phyloP scores from a whole-genome alignment of 1,140 invertebrate species.

The Platorchestia sp. region DNA sequence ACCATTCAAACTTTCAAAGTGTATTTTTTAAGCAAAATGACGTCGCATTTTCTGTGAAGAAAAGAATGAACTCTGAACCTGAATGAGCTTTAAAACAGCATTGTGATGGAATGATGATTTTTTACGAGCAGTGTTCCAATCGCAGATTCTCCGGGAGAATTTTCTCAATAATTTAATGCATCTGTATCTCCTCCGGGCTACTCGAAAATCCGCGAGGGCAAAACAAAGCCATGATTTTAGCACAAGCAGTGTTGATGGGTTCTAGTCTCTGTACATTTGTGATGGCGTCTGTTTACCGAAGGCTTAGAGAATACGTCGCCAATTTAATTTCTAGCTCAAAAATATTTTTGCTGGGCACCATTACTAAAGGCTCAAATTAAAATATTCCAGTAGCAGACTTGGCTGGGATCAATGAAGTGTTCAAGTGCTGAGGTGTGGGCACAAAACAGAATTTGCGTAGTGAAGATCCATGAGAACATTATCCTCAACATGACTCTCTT shows the following conservation, averaged over 20 bases:
- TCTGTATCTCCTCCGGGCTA: neutral
- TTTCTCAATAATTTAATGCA: neutral
- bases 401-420: neutral
- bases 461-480: neutral
- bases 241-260: neutral
- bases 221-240: neutral
- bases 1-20: neutral
- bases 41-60: neutral
- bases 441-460: neutral
- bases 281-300: too few relatives aligned
- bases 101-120: neutral
- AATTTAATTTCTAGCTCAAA: neutral
- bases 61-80: neutral
- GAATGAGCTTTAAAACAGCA: neutral
- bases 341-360: neutral
- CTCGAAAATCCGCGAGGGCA: neutral
- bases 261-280: neutral
- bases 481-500: neutral
- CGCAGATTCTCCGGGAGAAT: neutral
- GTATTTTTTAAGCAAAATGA: neutral
- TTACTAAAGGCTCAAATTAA: neutral
- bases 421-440: neutral
- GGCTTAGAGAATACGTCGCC: too few relatives aligned
- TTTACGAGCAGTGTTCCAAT: neutral
- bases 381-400: neutral